These are phyloP conservation scores for Mycetomoellerius zeteki DNA, from an alignment of 1,140 invertebrate genomes.

Conservation along the genomic window DNA sequence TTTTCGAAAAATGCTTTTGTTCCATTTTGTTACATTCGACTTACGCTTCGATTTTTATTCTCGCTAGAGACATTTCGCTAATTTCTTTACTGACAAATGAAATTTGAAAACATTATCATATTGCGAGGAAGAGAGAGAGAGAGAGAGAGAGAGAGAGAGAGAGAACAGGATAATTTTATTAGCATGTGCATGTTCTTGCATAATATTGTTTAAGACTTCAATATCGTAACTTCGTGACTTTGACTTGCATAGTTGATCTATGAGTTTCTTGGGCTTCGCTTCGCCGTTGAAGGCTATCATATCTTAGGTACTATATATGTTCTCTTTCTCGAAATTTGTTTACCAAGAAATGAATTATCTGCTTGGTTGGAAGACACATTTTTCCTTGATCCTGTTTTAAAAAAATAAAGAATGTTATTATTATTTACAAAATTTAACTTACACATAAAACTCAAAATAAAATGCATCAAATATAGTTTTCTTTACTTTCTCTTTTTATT, in stretches of 20 bases:
- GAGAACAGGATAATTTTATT: not conserved
- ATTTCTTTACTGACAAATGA: not conserved
- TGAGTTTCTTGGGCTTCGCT: constrained; percentile 34
- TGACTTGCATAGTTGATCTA: not conserved
- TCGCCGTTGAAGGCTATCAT: not conserved
- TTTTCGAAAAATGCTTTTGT: too few species aligned
- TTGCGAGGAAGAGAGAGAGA: not conserved
- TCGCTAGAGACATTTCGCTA: not conserved
- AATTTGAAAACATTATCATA: not conserved
- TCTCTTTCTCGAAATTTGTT: not conserved
- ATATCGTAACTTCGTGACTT: constrained; percentile 26
- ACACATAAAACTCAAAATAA: not conserved
- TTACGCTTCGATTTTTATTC: too few species aligned
- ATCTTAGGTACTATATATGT: not conserved
- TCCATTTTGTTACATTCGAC: too few species aligned
- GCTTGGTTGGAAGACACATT: not conserved
- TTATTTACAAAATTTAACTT: not conserved
- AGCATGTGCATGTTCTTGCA: not conserved
- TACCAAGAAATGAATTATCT: not conserved
- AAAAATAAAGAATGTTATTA: not conserved
- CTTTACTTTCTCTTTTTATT: not conserved
- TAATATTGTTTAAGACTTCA: constrained; percentile 1
- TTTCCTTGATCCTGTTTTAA: not conserved
- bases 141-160: not conserved
- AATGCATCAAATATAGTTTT: not conserved